Conservation (phyloP, 2,888 invertebrate species). For the Sicus ferrugineus region DNA sequence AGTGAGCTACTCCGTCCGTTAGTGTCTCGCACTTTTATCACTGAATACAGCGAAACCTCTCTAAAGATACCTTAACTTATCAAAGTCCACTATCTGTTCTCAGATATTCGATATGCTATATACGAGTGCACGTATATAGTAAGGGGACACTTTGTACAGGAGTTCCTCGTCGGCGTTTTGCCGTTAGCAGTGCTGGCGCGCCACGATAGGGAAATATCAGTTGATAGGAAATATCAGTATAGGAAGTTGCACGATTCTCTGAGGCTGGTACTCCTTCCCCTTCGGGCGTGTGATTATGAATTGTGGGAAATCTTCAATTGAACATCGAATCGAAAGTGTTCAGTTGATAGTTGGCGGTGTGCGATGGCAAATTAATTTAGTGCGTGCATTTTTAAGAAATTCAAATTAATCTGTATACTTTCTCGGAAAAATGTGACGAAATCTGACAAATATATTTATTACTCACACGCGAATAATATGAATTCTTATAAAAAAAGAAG, state of each 20-base stretch:
- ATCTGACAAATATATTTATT: neutral
- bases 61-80: conserved; percentile 66
- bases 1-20: neutral
- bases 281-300: conserved; percentile 14
- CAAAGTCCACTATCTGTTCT: conserved; percentile 65
- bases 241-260: conserved; percentile 38
- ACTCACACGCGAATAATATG: neutral
- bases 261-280: conserved; percentile 11
- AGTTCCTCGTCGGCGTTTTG: conserved; percentile 36
- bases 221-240: conserved; percentile 59
- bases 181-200: conserved; percentile 10
- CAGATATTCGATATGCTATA: conserved; percentile 64
- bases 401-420: neutral
- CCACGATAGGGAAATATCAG: conserved; percentile 58
- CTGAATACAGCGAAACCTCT: conserved; percentile 53
- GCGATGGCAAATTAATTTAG: conserved; percentile 26
- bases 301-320: conserved; percentile 44
- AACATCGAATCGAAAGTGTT: conserved; percentile 45
- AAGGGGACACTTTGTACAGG: no score
- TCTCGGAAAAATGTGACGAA: neutral
- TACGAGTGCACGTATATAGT: no score
- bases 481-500: neutral
- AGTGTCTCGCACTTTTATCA: neutral
- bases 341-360: conserved; percentile 43
- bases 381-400: neutral